A percentile compares a stretch with the other conserved stretches of the same genome.
These are phyloP conservation scores for Nycteola revayana DNA, from an alignment of 2,888 invertebrate genomes.

Conservation along the genomic window DNA sequence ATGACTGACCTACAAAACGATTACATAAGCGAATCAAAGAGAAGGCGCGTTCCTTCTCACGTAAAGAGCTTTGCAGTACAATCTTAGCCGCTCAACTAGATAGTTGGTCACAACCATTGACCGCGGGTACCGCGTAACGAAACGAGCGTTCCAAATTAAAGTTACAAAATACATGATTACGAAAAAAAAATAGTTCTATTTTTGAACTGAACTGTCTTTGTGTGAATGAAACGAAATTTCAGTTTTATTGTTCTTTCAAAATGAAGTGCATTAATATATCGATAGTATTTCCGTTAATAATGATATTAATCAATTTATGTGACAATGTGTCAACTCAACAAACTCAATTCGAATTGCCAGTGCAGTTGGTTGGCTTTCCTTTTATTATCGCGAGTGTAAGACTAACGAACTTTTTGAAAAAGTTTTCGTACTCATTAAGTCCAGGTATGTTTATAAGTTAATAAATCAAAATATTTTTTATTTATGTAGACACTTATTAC, in stretches of 20 bases:
- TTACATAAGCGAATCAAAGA: constrained; percentile 31
- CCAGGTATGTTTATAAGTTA: constrained; percentile 88
- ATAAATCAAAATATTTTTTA: no score
- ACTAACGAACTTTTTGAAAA: constrained; percentile 91
- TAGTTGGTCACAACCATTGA: constrained; percentile 26
- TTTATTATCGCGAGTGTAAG: constrained; percentile 91
- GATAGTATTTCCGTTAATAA: constrained; percentile 7
- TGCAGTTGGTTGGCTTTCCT: constrained; percentile 92
- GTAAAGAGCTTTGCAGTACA: constrained; percentile 32
- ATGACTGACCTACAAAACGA: constrained; percentile 33
- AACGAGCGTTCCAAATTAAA: constrained; percentile 19
- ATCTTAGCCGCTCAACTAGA: constrained; percentile 31
- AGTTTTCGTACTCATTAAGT: constrained; percentile 90
- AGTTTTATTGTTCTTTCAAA: constrained; percentile 4
- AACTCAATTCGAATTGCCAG: constrained; percentile 82
- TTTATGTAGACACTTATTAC: no score
- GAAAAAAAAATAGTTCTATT: constrained; percentile 2
- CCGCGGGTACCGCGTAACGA: constrained; percentile 20
- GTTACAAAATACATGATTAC: constrained; percentile 9
- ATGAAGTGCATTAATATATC: constrained; percentile 20
- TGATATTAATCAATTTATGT: constrained; percentile 15
- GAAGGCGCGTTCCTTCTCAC: constrained; percentile 33
- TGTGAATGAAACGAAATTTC: neutral
- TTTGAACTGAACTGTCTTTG: constrained; percentile 1
- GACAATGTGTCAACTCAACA: constrained; percentile 17